Percentiles rank a stretch among this genome's conserved stretches.
phyloP scores from a whole-genome alignment of 1,140 invertebrate genomes.

The Drosophila watanabei region DNA sequence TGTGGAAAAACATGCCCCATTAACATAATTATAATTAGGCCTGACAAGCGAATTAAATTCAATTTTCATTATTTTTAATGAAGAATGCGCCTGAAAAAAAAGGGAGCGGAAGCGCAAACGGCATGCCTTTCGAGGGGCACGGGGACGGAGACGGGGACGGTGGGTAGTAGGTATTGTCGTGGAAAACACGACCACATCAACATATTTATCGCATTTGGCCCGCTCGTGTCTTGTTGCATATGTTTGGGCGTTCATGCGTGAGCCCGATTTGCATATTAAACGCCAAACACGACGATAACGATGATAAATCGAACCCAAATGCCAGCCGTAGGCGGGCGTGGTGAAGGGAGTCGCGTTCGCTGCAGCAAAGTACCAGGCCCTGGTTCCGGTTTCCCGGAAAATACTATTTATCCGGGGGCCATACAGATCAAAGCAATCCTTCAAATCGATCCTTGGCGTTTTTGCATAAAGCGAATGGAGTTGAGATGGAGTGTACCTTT shows the following conservation, averaged over 20 bases:
- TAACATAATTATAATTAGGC: slow-evolving; percentile 76
- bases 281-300: slow-evolving; percentile 50
- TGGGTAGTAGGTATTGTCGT: not conserved
- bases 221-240: slow-evolving; percentile 62
- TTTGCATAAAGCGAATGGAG: not conserved
- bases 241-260: slow-evolving; percentile 69
- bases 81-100: slow-evolving; percentile 31
- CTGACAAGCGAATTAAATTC: slow-evolving; percentile 71
- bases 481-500: not conserved
- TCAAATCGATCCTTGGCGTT: not conserved
- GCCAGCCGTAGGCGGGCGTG: not conserved
- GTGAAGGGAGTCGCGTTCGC: not conserved
- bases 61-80: slow-evolving; percentile 73
- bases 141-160: not conserved
- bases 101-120: not conserved
- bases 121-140: not conserved
- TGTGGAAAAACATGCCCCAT: slow-evolving; percentile 65
- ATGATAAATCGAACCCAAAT: slow-evolving; percentile 66
- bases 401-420: not conserved
- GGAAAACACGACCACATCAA: slow-evolving; percentile 41
- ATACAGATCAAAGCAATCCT: not conserved
- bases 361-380: not conserved
- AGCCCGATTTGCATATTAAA: slow-evolving; percentile 68
- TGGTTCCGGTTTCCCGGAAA: not conserved
- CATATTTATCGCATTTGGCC: slow-evolving; percentile 56